A percentile compares a stretch with the other conserved stretches of the same genome.
These are phyloP conservation scores for Alca torda DNA, from an alignment of 2,797 vertebrate species.

Conservation along the genomic window DNA sequence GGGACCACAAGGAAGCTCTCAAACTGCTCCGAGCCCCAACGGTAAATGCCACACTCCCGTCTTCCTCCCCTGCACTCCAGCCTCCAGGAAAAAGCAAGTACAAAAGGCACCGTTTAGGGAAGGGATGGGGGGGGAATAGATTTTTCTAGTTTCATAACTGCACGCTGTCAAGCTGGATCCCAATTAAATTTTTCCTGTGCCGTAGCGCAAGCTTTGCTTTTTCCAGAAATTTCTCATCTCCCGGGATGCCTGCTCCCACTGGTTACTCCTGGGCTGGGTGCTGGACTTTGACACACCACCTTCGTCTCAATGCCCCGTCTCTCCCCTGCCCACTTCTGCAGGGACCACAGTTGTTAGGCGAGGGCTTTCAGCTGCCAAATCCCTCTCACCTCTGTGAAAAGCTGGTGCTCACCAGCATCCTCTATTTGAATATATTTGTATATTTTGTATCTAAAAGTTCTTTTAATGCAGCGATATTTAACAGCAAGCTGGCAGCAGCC, in stretches of 20 bases:
- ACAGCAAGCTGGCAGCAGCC: slow-evolving; percentile 35
- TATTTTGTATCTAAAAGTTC: slow-evolving; percentile 37
- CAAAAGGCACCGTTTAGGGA: background rate
- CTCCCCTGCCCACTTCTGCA: background rate
- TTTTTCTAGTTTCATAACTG: slow-evolving; percentile 18
- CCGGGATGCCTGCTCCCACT: background rate
- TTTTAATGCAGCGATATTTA: background rate
- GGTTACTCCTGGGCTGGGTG: background rate
- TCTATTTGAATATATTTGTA: slow-evolving; percentile 12
- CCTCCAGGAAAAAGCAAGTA: background rate
- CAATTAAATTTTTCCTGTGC: background rate
- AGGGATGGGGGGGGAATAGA: background rate
- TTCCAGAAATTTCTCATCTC: slow-evolving; percentile 35
- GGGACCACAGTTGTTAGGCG: background rate
- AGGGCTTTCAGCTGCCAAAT: slow-evolving; percentile 23
- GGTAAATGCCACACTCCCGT: background rate
- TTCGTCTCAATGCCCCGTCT: background rate
- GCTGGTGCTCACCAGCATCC: slow-evolving; percentile 3
- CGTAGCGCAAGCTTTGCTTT: background rate
- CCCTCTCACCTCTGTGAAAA: background rate
- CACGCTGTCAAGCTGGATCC: slow-evolving; percentile 11
- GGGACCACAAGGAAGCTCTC: background rate
- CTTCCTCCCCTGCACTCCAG: background rate
- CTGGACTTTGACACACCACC: background rate
- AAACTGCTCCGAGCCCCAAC: accelerated